Conservation (phyloP, 2,797 vertebrate genomes). For the Aeoliscus strigatus region DNA sequence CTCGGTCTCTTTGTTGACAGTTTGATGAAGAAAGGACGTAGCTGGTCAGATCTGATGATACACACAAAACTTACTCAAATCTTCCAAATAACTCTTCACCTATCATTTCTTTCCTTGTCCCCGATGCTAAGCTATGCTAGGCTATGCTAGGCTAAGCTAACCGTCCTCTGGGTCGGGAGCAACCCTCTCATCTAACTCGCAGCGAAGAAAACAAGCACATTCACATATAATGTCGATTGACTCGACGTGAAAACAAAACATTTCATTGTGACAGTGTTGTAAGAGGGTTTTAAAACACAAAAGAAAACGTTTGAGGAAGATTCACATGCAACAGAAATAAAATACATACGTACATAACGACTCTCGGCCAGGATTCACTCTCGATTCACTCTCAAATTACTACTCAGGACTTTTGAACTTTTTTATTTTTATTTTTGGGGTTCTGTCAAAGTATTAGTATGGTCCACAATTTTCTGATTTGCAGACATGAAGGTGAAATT, state of each 20-base stretch:
- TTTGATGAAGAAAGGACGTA: neutral
- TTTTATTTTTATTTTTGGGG: too few species aligned
- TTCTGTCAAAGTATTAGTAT: too few species aligned
- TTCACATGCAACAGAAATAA: slow-evolving; percentile 19
- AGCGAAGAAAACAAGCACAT: neutral
- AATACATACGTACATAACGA: neutral
- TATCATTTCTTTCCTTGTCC: too few species aligned
- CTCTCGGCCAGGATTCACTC: slow-evolving; percentile 22
- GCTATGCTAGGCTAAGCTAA: neutral
- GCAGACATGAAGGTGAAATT: too few species aligned
- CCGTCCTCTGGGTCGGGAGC: too few species aligned
- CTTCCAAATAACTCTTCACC: too few species aligned
- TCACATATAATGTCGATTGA: too few species aligned
- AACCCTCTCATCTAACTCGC: neutral
- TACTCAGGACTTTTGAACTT: too few species aligned
- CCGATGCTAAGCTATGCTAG: neutral
- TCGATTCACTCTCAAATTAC: neutral
- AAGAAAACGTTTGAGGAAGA: slow-evolving; percentile 5
- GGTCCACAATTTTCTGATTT: too few species aligned
- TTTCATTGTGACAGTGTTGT: neutral
- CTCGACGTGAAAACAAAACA: too few species aligned
- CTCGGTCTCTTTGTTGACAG: neutral
- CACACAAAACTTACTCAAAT: too few species aligned
- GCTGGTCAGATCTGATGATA: too few species aligned
- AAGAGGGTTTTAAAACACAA: slow-evolving; percentile 3